Evolutionary conservation across 1,140 invertebrate species (phyloP).

Genomic region (Branchinecta lindahli): DNA sequence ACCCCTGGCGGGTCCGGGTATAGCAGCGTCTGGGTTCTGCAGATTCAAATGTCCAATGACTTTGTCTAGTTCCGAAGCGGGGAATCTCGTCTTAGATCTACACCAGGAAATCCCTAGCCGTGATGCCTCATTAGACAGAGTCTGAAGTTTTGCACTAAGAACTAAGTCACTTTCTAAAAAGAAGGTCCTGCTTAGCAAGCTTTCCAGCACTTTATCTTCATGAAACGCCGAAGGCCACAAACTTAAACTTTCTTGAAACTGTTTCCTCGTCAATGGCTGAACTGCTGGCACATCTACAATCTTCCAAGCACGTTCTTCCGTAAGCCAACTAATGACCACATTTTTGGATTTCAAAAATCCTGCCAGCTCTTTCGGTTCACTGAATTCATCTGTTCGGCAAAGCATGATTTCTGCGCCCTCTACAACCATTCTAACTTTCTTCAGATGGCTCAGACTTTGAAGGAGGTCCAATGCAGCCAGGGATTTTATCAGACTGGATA

Average conservation of each 20-base stretch:
- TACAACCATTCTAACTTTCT: background rate
- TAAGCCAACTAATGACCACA: background rate
- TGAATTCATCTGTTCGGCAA: background rate
- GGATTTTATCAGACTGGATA: background rate
- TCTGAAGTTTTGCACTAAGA: conserved; percentile 45
- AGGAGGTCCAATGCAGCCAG: background rate
- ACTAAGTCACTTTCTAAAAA: conserved; percentile 43
- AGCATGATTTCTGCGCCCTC: background rate
- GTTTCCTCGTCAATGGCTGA: conserved; percentile 45
- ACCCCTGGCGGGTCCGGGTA: conserved; percentile 11
- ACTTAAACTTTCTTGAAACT: conserved; percentile 43
- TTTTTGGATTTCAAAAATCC: background rate
- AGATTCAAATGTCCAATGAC: background rate
- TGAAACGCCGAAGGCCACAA: conserved; percentile 70
- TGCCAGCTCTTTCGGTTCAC: background rate
- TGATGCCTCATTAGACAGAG: conserved; percentile 38
- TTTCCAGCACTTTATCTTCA: conserved; percentile 51
- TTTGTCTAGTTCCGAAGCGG: conserved; percentile 5
- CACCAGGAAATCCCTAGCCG: conserved; percentile 29
- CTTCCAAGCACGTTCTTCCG: conserved; percentile 16
- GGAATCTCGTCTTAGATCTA: background rate
- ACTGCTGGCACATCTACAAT: conserved; percentile 41
- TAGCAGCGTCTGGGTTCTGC: background rate
- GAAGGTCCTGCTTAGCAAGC: conserved; percentile 40
- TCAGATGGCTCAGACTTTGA: background rate